Percentiles rank a stretch among this genome's conserved stretches.
These are phyloP conservation scores for Carassius carassius DNA, from an alignment of 2,113 vertebrate species.

Conservation along the genomic window DNA sequence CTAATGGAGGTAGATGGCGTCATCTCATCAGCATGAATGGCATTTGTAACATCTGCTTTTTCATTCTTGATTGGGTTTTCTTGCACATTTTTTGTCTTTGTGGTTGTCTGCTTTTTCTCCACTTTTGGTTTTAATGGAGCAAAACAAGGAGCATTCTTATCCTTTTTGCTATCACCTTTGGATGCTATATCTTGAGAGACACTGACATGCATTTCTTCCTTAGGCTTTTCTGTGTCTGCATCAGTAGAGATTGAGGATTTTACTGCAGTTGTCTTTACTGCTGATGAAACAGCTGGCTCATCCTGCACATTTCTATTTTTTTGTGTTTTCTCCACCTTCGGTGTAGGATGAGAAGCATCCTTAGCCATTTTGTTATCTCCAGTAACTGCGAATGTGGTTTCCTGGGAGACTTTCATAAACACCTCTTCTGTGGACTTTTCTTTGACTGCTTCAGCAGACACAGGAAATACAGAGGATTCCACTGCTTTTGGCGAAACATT, in stretches of 20 bases:
- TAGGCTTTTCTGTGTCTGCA: conserved; percentile 39
- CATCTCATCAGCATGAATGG: background rate
- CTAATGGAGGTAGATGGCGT: conserved; percentile 17
- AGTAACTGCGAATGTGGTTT: conserved; percentile 22
- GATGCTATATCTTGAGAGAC: conserved; percentile 1
- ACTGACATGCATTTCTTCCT: conserved; percentile 13
- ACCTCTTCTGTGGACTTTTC: background rate
- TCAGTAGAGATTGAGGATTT: conserved; percentile 49
- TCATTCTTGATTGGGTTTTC: background rate
- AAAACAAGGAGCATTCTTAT: background rate
- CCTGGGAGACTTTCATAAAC: conserved; percentile 29
- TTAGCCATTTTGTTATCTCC: background rate
- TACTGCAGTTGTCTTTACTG: conserved; percentile 57
- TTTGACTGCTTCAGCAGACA: conserved; percentile 51
- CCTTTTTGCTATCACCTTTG: background rate
- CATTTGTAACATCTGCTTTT: background rate
- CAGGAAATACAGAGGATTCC: conserved; percentile 48
- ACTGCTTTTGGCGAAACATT: conserved; percentile 41
- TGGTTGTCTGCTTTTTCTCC: background rate
- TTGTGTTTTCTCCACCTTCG: conserved; percentile 9
- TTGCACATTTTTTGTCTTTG: background rate
- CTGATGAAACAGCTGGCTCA: conserved; percentile 22
- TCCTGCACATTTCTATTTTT: background rate
- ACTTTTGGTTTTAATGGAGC: background rate
- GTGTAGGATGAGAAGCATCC: background rate